Conservation (phyloP, 2,113 vertebrate species). For the Antigone vipio region DNA sequence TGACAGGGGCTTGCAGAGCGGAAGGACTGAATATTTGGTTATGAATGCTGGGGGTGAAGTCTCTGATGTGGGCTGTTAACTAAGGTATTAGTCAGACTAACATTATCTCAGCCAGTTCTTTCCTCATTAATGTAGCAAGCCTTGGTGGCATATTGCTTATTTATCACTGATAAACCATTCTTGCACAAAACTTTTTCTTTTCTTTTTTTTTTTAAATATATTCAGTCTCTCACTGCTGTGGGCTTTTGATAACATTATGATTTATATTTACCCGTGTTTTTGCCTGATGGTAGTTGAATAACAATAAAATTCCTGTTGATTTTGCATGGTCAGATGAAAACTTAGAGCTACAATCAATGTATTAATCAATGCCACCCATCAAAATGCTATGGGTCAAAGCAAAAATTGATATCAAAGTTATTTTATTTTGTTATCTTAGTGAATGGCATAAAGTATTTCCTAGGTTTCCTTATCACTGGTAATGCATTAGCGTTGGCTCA, state of each 20-base stretch:
- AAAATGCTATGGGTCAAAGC: constrained; percentile 12
- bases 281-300: constrained; percentile 8
- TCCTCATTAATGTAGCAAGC: not conserved
- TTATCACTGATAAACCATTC: constrained; percentile 49
- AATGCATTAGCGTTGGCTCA: not conserved
- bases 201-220: not conserved
- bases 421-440: constrained; percentile 2
- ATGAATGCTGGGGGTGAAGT: not conserved
- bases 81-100: constrained; percentile 8
- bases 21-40: not conserved
- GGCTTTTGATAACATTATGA: constrained; percentile 59
- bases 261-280: constrained; percentile 36
- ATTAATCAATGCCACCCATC: constrained; percentile 24
- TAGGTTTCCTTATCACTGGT: constrained; percentile 3
- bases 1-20: not conserved
- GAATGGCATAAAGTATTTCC: constrained; percentile 1
- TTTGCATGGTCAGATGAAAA: constrained; percentile 33
- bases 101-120: not conserved
- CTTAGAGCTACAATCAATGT: not conserved
- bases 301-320: constrained; percentile 31
- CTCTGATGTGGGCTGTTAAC: constrained; percentile 1
- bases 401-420: not conserved
- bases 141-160: not conserved
- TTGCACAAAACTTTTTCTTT: not conserved
- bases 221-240: constrained; percentile 20